Evolutionary conservation across 2,113 vertebrate genomes (phyloP), one percentile per base, ranked within the genome.

Genomic region (Corythaeola cristata): DNA sequence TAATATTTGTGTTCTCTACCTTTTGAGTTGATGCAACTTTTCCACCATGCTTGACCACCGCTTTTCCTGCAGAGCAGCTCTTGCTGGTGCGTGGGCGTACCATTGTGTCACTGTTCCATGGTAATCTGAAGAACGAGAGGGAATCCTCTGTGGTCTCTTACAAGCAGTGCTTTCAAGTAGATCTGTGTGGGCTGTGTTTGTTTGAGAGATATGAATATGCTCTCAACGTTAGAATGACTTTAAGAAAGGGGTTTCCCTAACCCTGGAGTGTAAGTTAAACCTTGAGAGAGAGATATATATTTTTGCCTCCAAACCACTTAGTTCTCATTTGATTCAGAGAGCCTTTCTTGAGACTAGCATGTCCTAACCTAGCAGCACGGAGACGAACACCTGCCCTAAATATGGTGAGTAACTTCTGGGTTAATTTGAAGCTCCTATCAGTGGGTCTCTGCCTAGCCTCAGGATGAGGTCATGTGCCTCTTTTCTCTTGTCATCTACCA

Each of bases 71-170:
- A 64, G 96, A 82, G 87, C 78, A 22, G 76, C 55, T 80, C 37
- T 35, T 16, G 90, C 79, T 90, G 71, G 23, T 3, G 59, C 5
- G 90, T 93, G 88, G 96, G 96, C 2, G 21, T 77, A n/a, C 74
- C 90, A 22, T 94, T 91, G 94, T 97, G 96, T 95, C 95, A 86
- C 82, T 60, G 97, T 98, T 98, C 96, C 95, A 91, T 97, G 95
- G 93, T 94, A 87, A 32, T 88, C 90, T 80, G 92, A 85, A 95
- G 74, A 96, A 84, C 8, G 41, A 94, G 96, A 98, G 98, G 98
- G 98, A 98, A 98, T 98, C 98, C 98, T 98, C 97, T 98, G 97
- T 92, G 97, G 96, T 96, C 91, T 96, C 97, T 94, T 63, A 68
- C 24, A 93, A 92, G 89, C 89, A 92, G 53, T 90, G 72, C 96